Evolutionary conservation across 2,113 vertebrate species (phyloP), one percentile per base, ranked within the genome.

Genomic region (Corythornis cristatus): DNA sequence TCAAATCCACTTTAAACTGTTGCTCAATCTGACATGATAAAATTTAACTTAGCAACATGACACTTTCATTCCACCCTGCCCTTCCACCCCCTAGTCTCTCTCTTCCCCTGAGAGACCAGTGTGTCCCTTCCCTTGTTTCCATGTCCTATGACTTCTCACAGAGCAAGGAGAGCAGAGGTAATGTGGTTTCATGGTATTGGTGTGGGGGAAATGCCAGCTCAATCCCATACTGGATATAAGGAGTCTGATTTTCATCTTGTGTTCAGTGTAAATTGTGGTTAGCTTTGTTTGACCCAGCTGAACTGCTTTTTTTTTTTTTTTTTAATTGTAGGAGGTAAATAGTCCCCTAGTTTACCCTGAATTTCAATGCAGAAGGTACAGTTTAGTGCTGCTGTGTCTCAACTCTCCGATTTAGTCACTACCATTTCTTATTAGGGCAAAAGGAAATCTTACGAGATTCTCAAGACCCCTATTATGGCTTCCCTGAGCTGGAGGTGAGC

Each of bases 151-250:
- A 26, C 15, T 66, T 89, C 17, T 8, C 84, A 92, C 42, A 94
- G 89, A 89, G 87, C 85, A 87, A 92, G 89, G 87, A 91, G 28
- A 93, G 94, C 92, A 88, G 86, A 92, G 62, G 89, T 90, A 86
- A 95, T 93, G 87, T 89, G 86, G 86, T 94, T 74, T 78, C 74
- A 72, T 95, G 90, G 65, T 64, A 82, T 81, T 31, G 51, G 9
- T 51, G 67, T 17, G 51, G 79, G 67, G 33, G 11, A 81, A 93
- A 66, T 1, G 11, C 11, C 23, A 43, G 35, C 66, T 80, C 74
- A 76, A 86, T 79, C 66, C 71, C 10, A 5, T 51, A 40, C 65
- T 66, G 64, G 75, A 46, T 85, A 51, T 31, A 57, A 90, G 50
- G 60, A 62, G 6, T 61, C 37, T 48, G 42, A 76, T 73, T 90